phyloP scores from a whole-genome alignment of 2,113 vertebrate genomes.

The Erythrocercus mccallii region DNA sequence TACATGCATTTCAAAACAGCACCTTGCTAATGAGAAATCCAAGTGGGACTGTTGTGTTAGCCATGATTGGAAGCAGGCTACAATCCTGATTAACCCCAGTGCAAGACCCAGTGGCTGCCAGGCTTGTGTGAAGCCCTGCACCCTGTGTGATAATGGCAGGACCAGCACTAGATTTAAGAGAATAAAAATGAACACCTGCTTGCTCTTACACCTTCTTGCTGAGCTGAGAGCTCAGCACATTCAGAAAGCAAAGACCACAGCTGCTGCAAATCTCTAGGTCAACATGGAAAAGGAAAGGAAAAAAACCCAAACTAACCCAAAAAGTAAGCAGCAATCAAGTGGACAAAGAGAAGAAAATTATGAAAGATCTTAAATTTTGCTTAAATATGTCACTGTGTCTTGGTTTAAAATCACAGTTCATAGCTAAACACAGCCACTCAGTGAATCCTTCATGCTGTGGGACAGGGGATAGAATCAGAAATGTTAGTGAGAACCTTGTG shows the following conservation, averaged over 20 bases:
- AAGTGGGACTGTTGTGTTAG: neutral
- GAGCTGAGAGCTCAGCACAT: neutral
- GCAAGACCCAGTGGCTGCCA: rapidly evolving
- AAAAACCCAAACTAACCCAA: rapidly evolving
- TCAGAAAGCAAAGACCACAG: neutral
- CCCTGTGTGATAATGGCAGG: neutral
- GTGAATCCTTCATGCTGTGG: rapidly evolving
- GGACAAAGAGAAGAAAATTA: neutral
- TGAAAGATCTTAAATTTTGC: neutral
- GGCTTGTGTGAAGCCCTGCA: neutral
- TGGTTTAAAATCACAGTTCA: neutral
- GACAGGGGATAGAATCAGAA: neutral
- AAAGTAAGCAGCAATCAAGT: neutral
- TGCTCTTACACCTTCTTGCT: too few relatives aligned
- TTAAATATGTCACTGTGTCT: neutral
- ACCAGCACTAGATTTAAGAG: neutral
- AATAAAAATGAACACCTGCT: neutral
- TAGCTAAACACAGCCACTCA: neutral
- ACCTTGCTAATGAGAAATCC: neutral
- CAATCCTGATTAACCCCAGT: neutral
- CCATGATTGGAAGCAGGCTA: neutral
- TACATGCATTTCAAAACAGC: neutral
- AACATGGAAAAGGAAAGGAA: neutral
- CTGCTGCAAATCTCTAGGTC: neutral
- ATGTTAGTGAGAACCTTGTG: rapidly evolving